phyloP scores from a whole-genome alignment of 2,113 vertebrate species.

The Alaudala cheleensis region DNA sequence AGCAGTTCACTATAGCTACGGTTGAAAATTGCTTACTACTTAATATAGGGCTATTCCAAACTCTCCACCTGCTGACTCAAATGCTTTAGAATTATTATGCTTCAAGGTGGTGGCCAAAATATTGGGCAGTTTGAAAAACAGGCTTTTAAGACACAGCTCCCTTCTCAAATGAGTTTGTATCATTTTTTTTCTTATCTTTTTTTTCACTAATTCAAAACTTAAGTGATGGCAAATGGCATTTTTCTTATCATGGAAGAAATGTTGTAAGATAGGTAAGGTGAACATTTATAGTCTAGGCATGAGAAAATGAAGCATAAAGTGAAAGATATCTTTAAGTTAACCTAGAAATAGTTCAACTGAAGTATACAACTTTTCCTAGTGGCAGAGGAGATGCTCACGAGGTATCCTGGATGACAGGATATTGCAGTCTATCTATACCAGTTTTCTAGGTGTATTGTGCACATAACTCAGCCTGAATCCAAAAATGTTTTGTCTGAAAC shows the following conservation, averaged over 20 bases:
- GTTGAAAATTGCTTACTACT: conserved; percentile 15
- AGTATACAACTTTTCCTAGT: neutral
- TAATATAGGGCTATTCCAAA: neutral
- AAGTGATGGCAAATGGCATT: neutral
- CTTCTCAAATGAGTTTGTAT: neutral
- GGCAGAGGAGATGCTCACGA: neutral
- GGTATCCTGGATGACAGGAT: neutral
- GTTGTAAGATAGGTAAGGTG: neutral
- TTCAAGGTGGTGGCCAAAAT: neutral
- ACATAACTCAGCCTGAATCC: neutral
- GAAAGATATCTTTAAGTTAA: neutral
- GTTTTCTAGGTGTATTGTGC: neutral
- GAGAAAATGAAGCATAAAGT: neutral
- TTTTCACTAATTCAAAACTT: neutral
- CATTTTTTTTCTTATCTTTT: neutral
- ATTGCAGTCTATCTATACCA: rapidly evolving
- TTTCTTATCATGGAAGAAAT: neutral
- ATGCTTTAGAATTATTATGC: neutral
- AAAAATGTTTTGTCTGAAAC: neutral
- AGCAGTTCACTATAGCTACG: neutral
- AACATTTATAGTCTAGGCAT: neutral
- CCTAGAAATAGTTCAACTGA: neutral
- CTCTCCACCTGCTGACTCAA: conserved; percentile 24
- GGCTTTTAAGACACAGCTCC: neutral
- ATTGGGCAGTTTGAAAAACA: neutral